Evolutionary conservation across 2,797 vertebrate species (phyloP).

Genomic region (Cynodonichthys magdalenae): DNA sequence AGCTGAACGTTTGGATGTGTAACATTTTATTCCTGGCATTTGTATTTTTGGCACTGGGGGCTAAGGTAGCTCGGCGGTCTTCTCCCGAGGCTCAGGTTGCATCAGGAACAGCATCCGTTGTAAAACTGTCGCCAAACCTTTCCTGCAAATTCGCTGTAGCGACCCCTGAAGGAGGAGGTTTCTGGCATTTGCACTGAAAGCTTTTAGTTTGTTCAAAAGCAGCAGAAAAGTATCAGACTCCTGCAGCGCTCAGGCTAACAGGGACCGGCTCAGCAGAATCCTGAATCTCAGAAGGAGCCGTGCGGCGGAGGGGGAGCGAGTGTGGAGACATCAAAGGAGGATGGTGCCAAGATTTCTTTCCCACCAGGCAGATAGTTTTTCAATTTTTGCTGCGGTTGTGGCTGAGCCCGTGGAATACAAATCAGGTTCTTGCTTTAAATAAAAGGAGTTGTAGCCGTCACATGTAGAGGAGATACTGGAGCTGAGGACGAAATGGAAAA

Average conservation of each 20-base stretch:
- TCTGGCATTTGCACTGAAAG: too few relatives aligned
- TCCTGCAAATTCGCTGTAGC: too few relatives aligned
- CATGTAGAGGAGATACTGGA: slow-evolving; percentile 18
- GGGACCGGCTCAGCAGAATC: slow-evolving; percentile 37
- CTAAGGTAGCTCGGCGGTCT: too few relatives aligned
- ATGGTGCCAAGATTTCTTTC: slow-evolving; percentile 30
- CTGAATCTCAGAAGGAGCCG: slow-evolving; percentile 40
- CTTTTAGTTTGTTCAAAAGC: too few relatives aligned
- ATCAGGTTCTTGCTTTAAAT: slow-evolving; percentile 35
- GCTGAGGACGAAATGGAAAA: background rate
- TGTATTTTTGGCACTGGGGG: too few relatives aligned
- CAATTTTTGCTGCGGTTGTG: slow-evolving; percentile 33
- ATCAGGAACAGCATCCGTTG: too few relatives aligned
- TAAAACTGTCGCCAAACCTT: too few relatives aligned
- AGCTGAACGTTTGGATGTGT: too few relatives aligned
- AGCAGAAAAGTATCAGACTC: background rate
- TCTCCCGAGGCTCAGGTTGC: too few relatives aligned
- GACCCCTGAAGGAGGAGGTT: too few relatives aligned
- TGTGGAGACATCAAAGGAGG: slow-evolving; percentile 70
- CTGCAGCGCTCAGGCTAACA: slow-evolving; percentile 4
- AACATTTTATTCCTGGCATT: too few relatives aligned
- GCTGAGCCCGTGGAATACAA: slow-evolving; percentile 32
- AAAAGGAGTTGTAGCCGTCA: slow-evolving; percentile 11
- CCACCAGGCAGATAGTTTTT: slow-evolving; percentile 39
- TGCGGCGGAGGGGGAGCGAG: slow-evolving; percentile 17